phyloP scores from a whole-genome alignment of 2,797 vertebrate genomes.

The Sandelia bainsii region DNA sequence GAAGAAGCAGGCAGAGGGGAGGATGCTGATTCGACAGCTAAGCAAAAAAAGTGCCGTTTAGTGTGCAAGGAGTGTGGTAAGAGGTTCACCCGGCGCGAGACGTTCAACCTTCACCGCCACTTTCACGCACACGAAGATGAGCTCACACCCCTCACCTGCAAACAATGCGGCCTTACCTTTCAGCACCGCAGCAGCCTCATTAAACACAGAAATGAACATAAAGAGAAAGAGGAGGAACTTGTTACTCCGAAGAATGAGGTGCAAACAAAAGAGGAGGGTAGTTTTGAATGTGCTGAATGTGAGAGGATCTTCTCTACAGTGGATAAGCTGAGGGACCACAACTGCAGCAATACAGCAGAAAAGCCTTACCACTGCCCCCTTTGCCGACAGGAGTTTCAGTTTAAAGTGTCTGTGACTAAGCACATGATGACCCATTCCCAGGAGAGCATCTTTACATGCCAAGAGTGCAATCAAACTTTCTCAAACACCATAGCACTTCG shows the following conservation, averaged over 20 bases:
- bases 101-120: slow-evolving; percentile 86
- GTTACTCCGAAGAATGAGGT: slow-evolving; percentile 56
- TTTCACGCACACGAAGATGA: slow-evolving; percentile 85
- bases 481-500: slow-evolving; percentile 69
- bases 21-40: slow-evolving; percentile 31
- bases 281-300: slow-evolving; percentile 80
- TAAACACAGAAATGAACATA: slow-evolving; percentile 85
- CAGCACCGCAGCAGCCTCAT: slow-evolving; percentile 86
- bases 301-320: slow-evolving; percentile 71
- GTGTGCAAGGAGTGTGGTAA: slow-evolving; percentile 86
- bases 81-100: slow-evolving; percentile 83
- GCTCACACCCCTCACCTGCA: slow-evolving; percentile 84
- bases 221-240: slow-evolving; percentile 63
- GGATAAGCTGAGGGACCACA: slow-evolving; percentile 77
- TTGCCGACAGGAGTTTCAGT: slow-evolving; percentile 87
- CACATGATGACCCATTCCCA: slow-evolving; percentile 86
- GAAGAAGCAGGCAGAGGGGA: slow-evolving; percentile 34
- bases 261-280: slow-evolving; percentile 28
- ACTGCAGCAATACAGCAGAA: slow-evolving; percentile 74
- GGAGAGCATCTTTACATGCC: slow-evolving; percentile 78
- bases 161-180: slow-evolving; percentile 86
- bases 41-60: slow-evolving; percentile 71
- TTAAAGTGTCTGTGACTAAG: slow-evolving; percentile 81
- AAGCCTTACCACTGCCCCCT: slow-evolving; percentile 87
- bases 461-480: slow-evolving; percentile 84